Base-by-base conservation (phyloP, 2,797 vertebrate genomes). In the Smutsia temminckii region DNA sequence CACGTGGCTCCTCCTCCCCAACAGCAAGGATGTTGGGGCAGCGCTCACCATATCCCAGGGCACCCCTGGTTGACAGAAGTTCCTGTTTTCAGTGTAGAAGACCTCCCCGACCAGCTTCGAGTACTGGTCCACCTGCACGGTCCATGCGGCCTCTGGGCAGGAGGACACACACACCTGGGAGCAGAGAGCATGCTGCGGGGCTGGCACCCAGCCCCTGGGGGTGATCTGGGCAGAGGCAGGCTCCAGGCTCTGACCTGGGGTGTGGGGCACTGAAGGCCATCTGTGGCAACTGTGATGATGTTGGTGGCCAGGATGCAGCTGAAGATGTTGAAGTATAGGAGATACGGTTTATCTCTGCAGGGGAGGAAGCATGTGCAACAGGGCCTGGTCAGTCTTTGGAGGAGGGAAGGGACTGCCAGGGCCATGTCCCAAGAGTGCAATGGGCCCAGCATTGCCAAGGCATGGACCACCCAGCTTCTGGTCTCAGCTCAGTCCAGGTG, bases 261-360 rank as follows among this genome's bases (percentile, higher is more conserved):
- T 12, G 99, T 99, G 42, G 99, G 99, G 97, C 99, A 99, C 89
- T 99, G 99, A 0, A 99, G 96, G 18, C 99, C 98, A 3, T 99
- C 98, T 23, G 99, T 98, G 11, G 98, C 77, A 0, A 97, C 59
- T 0, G 98, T 97, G 97, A 99, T 97, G 46, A 99, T 0, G n/a
- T 99, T 99, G 18, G 98, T 42, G 0, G 97, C 93, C 0, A 98
- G 95, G 80, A 98, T 96, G 81, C 99, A 99, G 95, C 99, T 98
- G 25, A 99, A 94, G 93, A 99, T 95, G 95, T 99, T 97, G 77
- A 99, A 98, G 96, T 99, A 99, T 9, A 99, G 94, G 34, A 99
- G 71, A 20, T 98, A 98, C 0, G 99, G 98, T 66, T 98, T 98
- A 66, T 97, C 97, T 88, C 99, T 99, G 98, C 14, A 46, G 14